A percentile compares a stretch with the other conserved stretches of the same genome.
Conservation (phyloP, 1,140 invertebrate species). For the Zaprionus tsacasi region DNA sequence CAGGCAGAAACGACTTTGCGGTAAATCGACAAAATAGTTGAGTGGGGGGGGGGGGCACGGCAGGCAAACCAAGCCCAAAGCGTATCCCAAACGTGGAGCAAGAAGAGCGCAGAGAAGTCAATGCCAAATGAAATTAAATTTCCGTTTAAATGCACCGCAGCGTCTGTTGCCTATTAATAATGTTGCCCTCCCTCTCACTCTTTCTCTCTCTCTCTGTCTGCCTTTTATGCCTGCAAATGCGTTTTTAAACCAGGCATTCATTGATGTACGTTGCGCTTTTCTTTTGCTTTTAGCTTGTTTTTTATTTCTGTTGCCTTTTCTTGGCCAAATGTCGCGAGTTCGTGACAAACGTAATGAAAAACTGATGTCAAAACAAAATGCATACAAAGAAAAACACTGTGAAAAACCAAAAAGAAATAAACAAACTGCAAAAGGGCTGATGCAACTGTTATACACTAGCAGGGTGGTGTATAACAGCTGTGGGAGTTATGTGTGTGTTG, state of each 20-base stretch:
- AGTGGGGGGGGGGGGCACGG: slow-evolving; percentile 16
- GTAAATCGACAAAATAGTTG: slow-evolving; percentile 73
- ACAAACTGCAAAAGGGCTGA: neutral
- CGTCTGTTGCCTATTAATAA: slow-evolving; percentile 39
- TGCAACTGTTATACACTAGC: neutral
- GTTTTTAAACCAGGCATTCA: slow-evolving; percentile 38
- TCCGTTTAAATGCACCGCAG: slow-evolving; percentile 62
- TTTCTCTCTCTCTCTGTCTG: neutral
- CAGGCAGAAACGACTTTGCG: slow-evolving; percentile 63
- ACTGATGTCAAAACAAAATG: slow-evolving; percentile 66
- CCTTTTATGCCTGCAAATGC: slow-evolving; percentile 44
- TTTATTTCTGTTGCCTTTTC: slow-evolving; percentile 24
- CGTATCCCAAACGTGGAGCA: slow-evolving; percentile 1
- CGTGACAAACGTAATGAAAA: slow-evolving; percentile 71
- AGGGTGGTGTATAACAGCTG: neutral
- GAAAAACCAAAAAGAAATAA: slow-evolving; percentile 1
- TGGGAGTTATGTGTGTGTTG: no score
- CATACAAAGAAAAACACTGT: slow-evolving; percentile 23
- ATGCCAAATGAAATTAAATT: slow-evolving; percentile 75
- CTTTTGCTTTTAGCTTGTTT: neutral
- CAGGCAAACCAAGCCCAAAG: neutral
- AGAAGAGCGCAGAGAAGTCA: slow-evolving; percentile 18
- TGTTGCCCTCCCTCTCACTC: neutral
- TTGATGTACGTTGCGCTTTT: neutral
- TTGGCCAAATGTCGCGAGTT: slow-evolving; percentile 32